Base-by-base conservation (phyloP, 2,797 vertebrate species). In the Clarias pachynema region DNA sequence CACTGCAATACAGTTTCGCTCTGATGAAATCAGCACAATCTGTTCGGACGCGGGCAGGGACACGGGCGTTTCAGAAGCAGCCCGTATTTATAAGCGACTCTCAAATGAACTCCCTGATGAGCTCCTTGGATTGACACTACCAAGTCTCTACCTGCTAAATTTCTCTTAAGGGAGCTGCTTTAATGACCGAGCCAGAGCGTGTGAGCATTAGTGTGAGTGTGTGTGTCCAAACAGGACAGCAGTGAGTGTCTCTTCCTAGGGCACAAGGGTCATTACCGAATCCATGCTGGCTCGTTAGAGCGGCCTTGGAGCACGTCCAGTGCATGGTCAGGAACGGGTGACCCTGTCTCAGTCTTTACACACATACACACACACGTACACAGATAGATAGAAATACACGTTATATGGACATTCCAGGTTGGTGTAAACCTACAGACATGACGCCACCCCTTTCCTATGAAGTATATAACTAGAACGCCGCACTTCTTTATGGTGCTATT, bases 261-360 rank as follows among this genome's bases (percentile, higher is more conserved):
- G 92, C 86, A 57, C 66, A 68, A 87, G 80, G 88, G 91, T 89
- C 89, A 89, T 90, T 79, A 90, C 83, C 75, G 87, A 89, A 86
- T 92, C 91, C 89, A 89, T 90, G 91, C 91, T 93, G 93, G 94
- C 94, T 94, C 88, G 88, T 94, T 94, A 94, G 91, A 90, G 81
- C 83, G 83, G 91, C 90, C 91, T 93, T 94, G 94, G 94, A 92
- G 87, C 72, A 66, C 2, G n/a, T 93, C 94, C 93, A 94, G 89
- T 63, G 85, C 73, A 89, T 81, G 87, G 84, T 84, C 79, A 85
- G 87, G 88, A 87, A 88, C 59, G 57, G 88, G 85, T 88, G 88
- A 89, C 87, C 89, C 89, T 83, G 69, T 88, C 75, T 84, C 79
- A 83, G 66, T 56, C 56, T 84, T 70, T 84, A 81, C 87, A 88